These are phyloP conservation scores for Gobio gobio DNA, from an alignment of 2,113 vertebrate species.

Conservation along the genomic window DNA sequence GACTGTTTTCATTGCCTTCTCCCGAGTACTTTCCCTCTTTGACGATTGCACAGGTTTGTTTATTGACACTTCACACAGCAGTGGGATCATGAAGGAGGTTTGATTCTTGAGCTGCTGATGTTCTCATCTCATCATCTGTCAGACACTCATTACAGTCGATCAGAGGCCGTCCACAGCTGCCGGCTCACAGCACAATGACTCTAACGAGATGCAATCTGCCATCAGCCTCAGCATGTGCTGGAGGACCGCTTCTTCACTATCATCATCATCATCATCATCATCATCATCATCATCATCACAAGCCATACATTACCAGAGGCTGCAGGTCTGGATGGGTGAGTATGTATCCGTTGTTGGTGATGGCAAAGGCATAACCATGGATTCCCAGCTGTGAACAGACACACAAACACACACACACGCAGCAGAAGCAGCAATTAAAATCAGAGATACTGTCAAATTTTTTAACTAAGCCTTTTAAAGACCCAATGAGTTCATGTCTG, in stretches of 20 bases:
- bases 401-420: slow-evolving; percentile 53
- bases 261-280: not conserved
- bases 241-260: not conserved
- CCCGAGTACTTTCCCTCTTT: not conserved
- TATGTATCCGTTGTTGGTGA: slow-evolving; percentile 99
- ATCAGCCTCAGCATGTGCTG: slow-evolving; percentile 33
- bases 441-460: slow-evolving; percentile 37
- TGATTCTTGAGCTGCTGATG: not conserved
- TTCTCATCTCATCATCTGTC: slow-evolving; percentile 12
- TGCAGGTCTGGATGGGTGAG: slow-evolving; percentile 96
- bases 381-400: slow-evolving; percentile 87
- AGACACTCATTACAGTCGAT: slow-evolving; percentile 8
- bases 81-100: not conserved
- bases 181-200: slow-evolving; percentile 9
- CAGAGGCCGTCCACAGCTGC: slow-evolving; percentile 1
- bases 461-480: not conserved
- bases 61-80: not conserved
- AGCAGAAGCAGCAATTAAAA: slow-evolving; percentile 13
- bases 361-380: slow-evolving; percentile 98
- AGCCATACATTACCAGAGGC: slow-evolving; percentile 84
- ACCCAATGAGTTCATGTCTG: not conserved
- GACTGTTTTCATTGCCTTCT: not conserved
- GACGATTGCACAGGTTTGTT: not conserved
- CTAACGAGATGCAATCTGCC: slow-evolving; percentile 42
- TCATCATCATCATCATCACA: not conserved